phyloP scores from a whole-genome alignment of 1,140 invertebrate species.

The Probaryconus sp. region DNA sequence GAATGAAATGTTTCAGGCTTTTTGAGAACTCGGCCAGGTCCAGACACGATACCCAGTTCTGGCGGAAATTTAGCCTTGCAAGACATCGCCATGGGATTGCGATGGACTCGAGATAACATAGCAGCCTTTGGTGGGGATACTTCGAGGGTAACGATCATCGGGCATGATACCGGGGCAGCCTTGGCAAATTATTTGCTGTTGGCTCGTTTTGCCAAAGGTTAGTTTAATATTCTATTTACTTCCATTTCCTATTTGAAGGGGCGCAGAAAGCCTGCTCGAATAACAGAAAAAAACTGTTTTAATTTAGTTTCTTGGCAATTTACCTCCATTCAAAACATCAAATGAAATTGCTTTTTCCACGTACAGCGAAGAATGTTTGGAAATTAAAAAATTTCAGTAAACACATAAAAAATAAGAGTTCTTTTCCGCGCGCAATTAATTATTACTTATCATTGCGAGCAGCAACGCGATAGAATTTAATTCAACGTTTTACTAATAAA shows the following conservation, averaged over 20 bases:
- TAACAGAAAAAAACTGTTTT: not conserved
- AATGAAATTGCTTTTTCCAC: conserved; percentile 8
- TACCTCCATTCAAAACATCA: conserved; percentile 11
- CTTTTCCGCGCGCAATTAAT: too few relatives aligned
- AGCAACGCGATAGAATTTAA: too few relatives aligned
- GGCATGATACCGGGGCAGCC: conserved; percentile 91
- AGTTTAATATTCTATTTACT: conserved; percentile 60
- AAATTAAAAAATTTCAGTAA: too few relatives aligned
- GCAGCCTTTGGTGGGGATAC: conserved; percentile 90
- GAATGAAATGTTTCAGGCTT: conserved; percentile 82
- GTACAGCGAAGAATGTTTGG: conserved; percentile 5
- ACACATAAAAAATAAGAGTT: too few relatives aligned
- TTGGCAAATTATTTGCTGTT: conserved; percentile 90
- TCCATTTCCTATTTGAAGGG: conserved; percentile 2
- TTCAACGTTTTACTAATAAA: too few relatives aligned
- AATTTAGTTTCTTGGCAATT: conserved; percentile 14
- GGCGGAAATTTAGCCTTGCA: conserved; percentile 84
- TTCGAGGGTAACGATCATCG: conserved; percentile 88
- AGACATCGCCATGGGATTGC: conserved; percentile 86
- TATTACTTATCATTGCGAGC: too few relatives aligned
- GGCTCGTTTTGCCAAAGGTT: conserved; percentile 85
- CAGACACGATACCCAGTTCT: conserved; percentile 76
- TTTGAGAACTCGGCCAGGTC: conserved; percentile 81
- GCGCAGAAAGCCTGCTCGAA: not conserved
- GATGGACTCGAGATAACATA: conserved; percentile 88